A percentile compares a stretch with the other conserved stretches of the same genome.
phyloP scores from a whole-genome alignment of 2,797 vertebrate genomes.

The Pseudopleuronectes americanus region DNA sequence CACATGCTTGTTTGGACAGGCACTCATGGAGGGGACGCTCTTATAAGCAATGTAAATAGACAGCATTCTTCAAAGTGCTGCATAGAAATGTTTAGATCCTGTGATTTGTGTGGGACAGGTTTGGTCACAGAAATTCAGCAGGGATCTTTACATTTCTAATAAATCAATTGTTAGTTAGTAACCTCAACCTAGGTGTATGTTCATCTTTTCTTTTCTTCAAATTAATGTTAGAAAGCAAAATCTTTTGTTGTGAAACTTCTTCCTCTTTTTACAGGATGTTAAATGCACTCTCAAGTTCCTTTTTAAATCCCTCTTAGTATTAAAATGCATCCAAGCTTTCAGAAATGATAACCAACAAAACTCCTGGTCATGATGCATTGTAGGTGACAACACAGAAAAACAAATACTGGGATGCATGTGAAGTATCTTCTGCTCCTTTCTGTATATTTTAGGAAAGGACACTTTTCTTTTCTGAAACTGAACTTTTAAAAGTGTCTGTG shows the following conservation, averaged over 20 bases:
- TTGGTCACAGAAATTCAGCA: no score
- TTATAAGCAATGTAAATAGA: neutral
- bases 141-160: no score
- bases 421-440: no score
- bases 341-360: neutral
- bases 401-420: no score
- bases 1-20: neutral
- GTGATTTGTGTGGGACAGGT: no score
- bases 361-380: no score
- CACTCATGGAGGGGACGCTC: neutral
- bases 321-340: neutral
- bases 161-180: no score
- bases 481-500: no score
- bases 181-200: neutral
- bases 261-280: slow-evolving; percentile 15
- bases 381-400: no score
- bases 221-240: slow-evolving; percentile 1
- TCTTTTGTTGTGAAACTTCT: slow-evolving; percentile 7
- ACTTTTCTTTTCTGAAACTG: no score
- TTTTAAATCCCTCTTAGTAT: neutral
- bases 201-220: slow-evolving; percentile 13
- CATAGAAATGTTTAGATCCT: no score
- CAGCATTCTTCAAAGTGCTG: neutral
- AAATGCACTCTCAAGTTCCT: neutral
- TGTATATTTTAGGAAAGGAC: no score